Evolutionary conservation across 2,888 invertebrate species (phyloP).

Genomic region (Linnaemya vulpina): DNA sequence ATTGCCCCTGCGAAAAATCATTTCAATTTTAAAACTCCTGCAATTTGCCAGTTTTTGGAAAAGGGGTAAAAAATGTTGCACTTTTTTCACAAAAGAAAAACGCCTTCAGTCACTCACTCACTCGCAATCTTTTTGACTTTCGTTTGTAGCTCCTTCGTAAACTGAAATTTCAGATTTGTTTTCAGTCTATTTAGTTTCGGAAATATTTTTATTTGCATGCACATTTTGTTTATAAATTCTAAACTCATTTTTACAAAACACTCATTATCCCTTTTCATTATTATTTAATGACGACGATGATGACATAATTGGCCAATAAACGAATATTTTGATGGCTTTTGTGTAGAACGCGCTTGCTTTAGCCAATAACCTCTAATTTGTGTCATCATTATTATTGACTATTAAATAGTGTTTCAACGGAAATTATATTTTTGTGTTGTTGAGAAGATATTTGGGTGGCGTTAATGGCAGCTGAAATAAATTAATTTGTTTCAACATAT

Average conservation of each 20-base stretch:
- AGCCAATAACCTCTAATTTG: constrained; percentile 21
- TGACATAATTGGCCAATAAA: constrained; percentile 45
- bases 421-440: not conserved
- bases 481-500: constrained; percentile 58
- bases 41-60: too few species aligned
- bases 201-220: not conserved
- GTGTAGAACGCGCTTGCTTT: constrained; percentile 9
- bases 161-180: too few species aligned
- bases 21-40: not conserved
- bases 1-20: too few species aligned
- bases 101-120: too few species aligned
- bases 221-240: not conserved
- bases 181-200: too few species aligned
- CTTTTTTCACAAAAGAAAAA: too few species aligned
- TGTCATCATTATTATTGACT: constrained; percentile 42
- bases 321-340: constrained; percentile 39
- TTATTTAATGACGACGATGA: constrained; percentile 52
- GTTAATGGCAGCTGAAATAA: constrained; percentile 48
- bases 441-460: not conserved
- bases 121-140: not conserved
- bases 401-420: constrained; percentile 39
- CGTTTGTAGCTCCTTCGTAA: not conserved
- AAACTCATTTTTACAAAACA: constrained; percentile 24
- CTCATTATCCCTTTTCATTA: constrained; percentile 38
- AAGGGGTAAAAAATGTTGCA: too few species aligned